phyloP scores from a whole-genome alignment of 2,888 invertebrate genomes.

The Aquatica leii region DNA sequence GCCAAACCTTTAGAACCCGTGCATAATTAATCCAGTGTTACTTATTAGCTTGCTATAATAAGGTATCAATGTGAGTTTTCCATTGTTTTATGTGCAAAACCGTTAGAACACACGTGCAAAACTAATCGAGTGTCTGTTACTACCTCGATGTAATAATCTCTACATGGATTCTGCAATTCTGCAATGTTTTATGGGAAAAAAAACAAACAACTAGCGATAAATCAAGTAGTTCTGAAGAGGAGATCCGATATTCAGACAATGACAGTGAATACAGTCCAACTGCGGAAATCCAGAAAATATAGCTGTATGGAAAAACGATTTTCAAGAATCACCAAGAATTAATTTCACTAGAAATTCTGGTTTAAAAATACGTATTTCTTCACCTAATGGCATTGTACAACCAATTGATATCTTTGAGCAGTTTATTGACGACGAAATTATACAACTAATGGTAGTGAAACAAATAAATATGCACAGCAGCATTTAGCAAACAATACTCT shows the following conservation, averaged over 20 bases:
- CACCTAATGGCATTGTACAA: background rate
- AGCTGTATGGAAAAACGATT: too few species aligned
- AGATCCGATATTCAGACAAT: constrained; percentile 3
- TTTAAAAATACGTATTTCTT: constrained; percentile 5
- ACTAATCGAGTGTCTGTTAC: too few species aligned
- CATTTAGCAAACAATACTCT: constrained; percentile 1
- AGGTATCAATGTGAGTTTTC: background rate
- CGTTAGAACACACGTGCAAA: background rate
- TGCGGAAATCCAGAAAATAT: too few species aligned
- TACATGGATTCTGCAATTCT: too few species aligned
- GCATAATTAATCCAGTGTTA: background rate
- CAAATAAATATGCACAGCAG: constrained; percentile 14
- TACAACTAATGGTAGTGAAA: constrained; percentile 9
- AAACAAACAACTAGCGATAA: background rate
- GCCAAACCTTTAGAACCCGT: background rate
- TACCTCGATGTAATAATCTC: too few species aligned
- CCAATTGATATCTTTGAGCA: constrained; percentile 7
- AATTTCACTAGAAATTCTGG: too few species aligned
- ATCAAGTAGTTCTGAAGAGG: background rate
- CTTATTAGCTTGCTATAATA: too few species aligned
- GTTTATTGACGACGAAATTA: constrained; percentile 12
- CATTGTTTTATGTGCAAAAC: background rate
- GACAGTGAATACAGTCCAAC: too few species aligned
- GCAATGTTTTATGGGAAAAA: too few species aligned
- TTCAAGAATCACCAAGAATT: too few species aligned